Evolutionary conservation across 2,113 vertebrate genomes (phyloP), one percentile per base, ranked within the genome.

Genomic region (Hemibagrus wyckioides): DNA sequence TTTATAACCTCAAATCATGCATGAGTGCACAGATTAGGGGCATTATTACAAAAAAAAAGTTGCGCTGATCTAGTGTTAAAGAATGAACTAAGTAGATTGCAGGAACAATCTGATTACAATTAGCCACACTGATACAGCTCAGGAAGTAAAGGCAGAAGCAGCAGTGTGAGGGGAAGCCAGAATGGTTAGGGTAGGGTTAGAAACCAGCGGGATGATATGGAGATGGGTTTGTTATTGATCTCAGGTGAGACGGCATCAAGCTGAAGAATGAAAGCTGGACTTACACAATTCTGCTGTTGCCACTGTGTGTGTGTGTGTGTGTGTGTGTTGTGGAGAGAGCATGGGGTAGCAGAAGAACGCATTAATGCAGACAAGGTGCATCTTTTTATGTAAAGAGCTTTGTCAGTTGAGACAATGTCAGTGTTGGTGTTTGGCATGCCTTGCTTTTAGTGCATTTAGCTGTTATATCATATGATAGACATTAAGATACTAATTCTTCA

Each of bases 191-290:
- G 52, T 44, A 36, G 54, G 17, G 21, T 83, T 67, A 39, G 85
- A 54, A 57, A 48, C 17, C 8, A 52, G 69, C 4, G 23, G 56
- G 69, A 63, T 82, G 28, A 79, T 48, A 79, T 83, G 80, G 44
- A 77, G 23, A 83, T 83, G 30, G 69, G 76, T 28, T 48, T 9
- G 0, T 61, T 83, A 83, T 83, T 65, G 81, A 79, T 87, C 81
- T 28, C 15, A 54, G 80, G 65, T 39, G 25, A 77, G 86, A 82
- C 15, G 48, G 73, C 9, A 33, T 28, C 61, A 25, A 59, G 84
- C 67, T 87, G 80, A 76, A 65, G 81, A 67, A 63, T 52, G 71
- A 76, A 25, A 25, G 48, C 80, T 76, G 69, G 33, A 63, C 57
- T 83, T 69, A 36, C 30, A 76, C 28, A 48, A 8, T 7, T 44